Evolutionary conservation across 2,113 vertebrate genomes (phyloP).

Genomic region (Indicator maculatus): DNA sequence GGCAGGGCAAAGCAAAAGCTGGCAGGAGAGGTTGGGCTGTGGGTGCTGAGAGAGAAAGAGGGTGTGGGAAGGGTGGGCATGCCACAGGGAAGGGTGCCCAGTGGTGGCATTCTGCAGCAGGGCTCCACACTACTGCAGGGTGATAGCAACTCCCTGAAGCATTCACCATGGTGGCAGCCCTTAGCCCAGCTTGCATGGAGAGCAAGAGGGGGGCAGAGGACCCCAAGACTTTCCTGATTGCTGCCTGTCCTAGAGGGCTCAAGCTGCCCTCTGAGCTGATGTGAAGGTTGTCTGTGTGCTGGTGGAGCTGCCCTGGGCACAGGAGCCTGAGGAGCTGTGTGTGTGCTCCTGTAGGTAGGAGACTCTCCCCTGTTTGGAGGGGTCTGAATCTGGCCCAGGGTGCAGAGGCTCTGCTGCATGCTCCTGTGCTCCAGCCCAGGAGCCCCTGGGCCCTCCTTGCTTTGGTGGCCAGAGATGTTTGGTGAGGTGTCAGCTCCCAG

Average conservation of each 20-base stretch:
- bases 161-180: not conserved
- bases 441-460: not conserved
- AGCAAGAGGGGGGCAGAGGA: not conserved
- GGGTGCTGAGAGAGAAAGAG: not conserved
- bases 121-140: accelerated
- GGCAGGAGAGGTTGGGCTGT: not conserved
- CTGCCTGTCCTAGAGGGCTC: not conserved
- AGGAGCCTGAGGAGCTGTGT: not conserved
- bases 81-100: not conserved
- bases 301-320: not conserved
- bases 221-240: not conserved
- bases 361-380: not conserved
- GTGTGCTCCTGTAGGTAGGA: not conserved
- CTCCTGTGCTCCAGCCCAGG: not conserved
- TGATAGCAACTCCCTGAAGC: not conserved
- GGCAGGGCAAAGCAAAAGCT: not conserved
- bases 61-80: not conserved
- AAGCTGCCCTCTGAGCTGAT: not conserved
- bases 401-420: not conserved
- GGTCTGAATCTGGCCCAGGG: not conserved
- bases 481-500: not conserved
- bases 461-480: not conserved
- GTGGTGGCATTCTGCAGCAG: not conserved
- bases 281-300: not conserved
- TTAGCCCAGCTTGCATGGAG: not conserved